These are phyloP conservation scores for Numenius arquata DNA, from an alignment of 2,113 vertebrate species.

Conservation along the genomic window DNA sequence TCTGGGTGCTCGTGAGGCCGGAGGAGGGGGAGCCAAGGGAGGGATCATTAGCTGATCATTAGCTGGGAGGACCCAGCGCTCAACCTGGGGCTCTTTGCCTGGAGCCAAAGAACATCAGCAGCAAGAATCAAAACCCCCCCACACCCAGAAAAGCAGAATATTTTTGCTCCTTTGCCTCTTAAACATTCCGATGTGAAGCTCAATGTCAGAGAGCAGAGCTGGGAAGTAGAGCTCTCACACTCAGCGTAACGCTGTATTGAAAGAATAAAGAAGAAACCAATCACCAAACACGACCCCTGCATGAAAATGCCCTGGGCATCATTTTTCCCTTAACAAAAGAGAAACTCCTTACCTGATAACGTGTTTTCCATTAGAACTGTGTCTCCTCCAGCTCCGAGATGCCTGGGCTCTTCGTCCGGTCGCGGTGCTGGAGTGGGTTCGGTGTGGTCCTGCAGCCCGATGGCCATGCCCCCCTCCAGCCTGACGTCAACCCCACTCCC, in stretches of 20 bases:
- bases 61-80: background rate
- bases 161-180: background rate
- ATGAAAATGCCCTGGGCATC: fast-evolving
- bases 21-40: background rate
- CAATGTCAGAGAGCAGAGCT: background rate
- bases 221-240: background rate
- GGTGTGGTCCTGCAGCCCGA: background rate
- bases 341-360: background rate
- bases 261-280: background rate
- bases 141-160: background rate
- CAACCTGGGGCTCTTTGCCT: background rate
- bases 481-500: background rate
- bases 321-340: background rate
- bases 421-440: background rate
- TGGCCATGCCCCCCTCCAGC: constrained; percentile 29
- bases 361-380: background rate
- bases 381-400: background rate
- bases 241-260: background rate
- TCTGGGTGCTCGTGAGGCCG: background rate
- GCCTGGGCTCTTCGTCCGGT: background rate
- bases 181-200: background rate
- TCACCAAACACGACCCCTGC: background rate
- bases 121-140: background rate
- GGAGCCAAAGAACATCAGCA: fast-evolving
- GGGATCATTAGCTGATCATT: too few species aligned